These are phyloP conservation scores for Papilio protenor DNA, from an alignment of 2,888 invertebrate genomes.

Conservation along the genomic window DNA sequence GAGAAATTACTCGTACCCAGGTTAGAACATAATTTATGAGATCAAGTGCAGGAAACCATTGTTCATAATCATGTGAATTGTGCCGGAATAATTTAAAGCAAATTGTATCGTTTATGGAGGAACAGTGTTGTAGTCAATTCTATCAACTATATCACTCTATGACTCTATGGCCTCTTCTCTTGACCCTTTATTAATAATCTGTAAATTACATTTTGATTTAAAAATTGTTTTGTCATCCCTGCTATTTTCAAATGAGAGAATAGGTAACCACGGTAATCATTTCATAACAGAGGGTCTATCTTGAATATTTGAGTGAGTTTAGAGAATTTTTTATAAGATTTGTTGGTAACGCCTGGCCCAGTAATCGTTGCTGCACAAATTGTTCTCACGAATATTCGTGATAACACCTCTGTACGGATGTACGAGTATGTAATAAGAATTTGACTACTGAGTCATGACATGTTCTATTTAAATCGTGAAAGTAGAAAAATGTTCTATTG, in stretches of 20 bases:
- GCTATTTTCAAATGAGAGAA: too few species aligned
- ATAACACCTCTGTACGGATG: neutral
- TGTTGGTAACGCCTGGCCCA: too few species aligned
- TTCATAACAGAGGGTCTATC: too few species aligned
- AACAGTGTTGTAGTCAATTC: neutral
- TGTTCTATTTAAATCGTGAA: slow-evolving; percentile 38
- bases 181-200: too few species aligned
- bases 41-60: slow-evolving; percentile 34
- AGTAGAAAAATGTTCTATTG: slow-evolving; percentile 41
- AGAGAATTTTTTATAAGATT: too few species aligned
- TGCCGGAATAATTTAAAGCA: slow-evolving; percentile 6
- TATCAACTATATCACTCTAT: neutral
- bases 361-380: too few species aligned
- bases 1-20: slow-evolving; percentile 37
- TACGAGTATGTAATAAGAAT: neutral
- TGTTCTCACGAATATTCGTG: too few species aligned
- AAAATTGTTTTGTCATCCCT: too few species aligned
- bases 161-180: neutral
- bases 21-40: slow-evolving; percentile 37
- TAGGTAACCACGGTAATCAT: too few species aligned
- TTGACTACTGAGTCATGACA: neutral
- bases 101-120: slow-evolving; percentile 10
- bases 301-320: too few species aligned
- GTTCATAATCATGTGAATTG: slow-evolving; percentile 29
- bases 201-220: too few species aligned